These are phyloP conservation scores for Seriola rivoliana DNA, from an alignment of 2,113 vertebrate genomes.

Conservation along the genomic window DNA sequence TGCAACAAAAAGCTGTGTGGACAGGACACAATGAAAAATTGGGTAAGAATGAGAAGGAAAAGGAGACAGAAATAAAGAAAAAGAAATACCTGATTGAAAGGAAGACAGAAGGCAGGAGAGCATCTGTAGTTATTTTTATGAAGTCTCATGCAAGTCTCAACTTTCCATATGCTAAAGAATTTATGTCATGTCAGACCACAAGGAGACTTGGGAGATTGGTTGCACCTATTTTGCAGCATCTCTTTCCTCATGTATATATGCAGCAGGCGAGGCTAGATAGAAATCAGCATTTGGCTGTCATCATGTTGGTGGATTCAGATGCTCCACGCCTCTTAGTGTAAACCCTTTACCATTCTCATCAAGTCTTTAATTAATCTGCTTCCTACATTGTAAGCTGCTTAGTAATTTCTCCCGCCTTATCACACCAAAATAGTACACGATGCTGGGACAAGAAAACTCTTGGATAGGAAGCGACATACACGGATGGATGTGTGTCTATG, in stretches of 20 bases:
- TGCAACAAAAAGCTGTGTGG: conserved; percentile 41
- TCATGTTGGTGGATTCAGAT: conserved; percentile 62
- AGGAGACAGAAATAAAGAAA: neutral
- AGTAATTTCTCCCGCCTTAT: conserved; percentile 73
- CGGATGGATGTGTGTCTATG: conserved; percentile 51
- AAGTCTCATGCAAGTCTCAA: conserved; percentile 45
- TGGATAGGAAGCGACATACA: conserved; percentile 21
- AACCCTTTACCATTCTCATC: conserved; percentile 76
- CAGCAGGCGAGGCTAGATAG: conserved; percentile 46
- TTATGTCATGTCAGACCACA: conserved; percentile 45
- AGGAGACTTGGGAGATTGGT: conserved; percentile 11
- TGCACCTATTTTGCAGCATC: conserved; percentile 40
- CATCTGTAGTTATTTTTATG: conserved; percentile 58
- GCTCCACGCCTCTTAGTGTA: conserved; percentile 69
- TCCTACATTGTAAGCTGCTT: conserved; percentile 76
- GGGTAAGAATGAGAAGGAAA: conserved; percentile 24
- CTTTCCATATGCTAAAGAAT: conserved; percentile 34
- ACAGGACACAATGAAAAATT: conserved; percentile 50
- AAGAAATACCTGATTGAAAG: conserved; percentile 11
- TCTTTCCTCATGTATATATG: conserved; percentile 40
- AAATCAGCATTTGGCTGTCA: conserved; percentile 54
- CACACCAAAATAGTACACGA: conserved; percentile 68
- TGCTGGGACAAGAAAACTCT: conserved; percentile 30
- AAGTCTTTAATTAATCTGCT: conserved; percentile 82
- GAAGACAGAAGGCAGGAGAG: conserved; percentile 27